Evolutionary conservation across 2,888 invertebrate species (phyloP), one percentile per base, ranked within the genome.

Genomic region (Macrophya annulata): DNA sequence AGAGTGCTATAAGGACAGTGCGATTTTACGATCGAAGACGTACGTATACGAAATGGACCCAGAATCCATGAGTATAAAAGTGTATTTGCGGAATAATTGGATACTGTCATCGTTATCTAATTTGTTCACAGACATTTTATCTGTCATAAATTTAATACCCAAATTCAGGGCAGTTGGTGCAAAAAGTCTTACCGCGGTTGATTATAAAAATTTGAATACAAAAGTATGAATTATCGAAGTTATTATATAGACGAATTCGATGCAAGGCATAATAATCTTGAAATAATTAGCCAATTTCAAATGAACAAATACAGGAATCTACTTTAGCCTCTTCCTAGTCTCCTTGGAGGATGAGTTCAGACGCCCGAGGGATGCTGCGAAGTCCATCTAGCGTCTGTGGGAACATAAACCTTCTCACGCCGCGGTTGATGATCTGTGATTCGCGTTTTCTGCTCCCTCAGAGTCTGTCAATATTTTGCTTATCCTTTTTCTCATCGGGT

Each of bases 361-460:
- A 43, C 62, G 81, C 81, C 81, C 59, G 81, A 81, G 62, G 81
- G 81, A 43, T 62, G 62, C 40, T 62, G 55, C 55, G 43, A 31
- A 62, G 81, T 81, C 62, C 62, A 37, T 62, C 37, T 43, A 89
- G 89, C 89, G 89, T 90, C 90, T 92, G 92, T 92, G 92, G 92
- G 92, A 92, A 92, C 91, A 86, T 88, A 84, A 88, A 89, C 86
- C 91, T 92, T 92, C 92, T 92, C 90, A 92, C 92, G 91, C 91
- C 88, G 87, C 71, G 8, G 71, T 62, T 62, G 81, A 17, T 40
- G 81, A 81, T 81, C 62, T 21, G 40, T n/a, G 43, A 81, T 81
- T 51, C 48, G 62, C 81, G 62, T 81, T 43, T 45, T 62, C 43
- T 81, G n/a, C 59, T 37, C 40, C 77, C 77, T 10, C 77, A 8